A percentile compares a stretch with the other conserved stretches of the same genome.
phyloP scores from a whole-genome alignment of 2,888 invertebrate genomes.

The Nephrotoma guestfalica region DNA sequence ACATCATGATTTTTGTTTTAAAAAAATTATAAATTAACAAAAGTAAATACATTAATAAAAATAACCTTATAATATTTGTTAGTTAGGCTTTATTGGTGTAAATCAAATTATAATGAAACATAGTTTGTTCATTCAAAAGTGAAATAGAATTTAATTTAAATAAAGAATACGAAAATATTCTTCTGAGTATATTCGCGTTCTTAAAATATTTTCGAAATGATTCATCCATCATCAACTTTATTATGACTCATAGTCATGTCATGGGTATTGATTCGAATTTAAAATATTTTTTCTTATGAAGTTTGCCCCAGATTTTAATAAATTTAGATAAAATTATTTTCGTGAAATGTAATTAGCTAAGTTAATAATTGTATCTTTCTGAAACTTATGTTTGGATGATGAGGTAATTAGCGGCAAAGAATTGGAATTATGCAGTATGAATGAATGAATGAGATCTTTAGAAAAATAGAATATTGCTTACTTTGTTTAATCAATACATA shows the following conservation, averaged over 20 bases:
- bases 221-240: not conserved
- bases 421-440: not conserved
- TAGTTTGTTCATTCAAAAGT: too few species aligned
- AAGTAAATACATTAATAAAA: too few species aligned
- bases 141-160: too few species aligned
- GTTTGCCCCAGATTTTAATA: not conserved
- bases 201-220: not conserved
- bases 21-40: too few species aligned
- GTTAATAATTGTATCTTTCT: not conserved
- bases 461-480: not conserved
- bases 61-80: too few species aligned
- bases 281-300: not conserved
- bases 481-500: not conserved
- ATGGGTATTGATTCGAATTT: not conserved
- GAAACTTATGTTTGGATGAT: not conserved
- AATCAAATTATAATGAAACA: too few species aligned
- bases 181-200: too few species aligned
- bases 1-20: too few species aligned
- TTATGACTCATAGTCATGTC: not conserved
- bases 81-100: too few species aligned
- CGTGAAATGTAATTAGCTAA: not conserved
- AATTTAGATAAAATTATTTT: not conserved
- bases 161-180: too few species aligned
- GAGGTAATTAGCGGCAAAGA: not conserved
- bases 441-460: not conserved